phyloP scores from a whole-genome alignment of 2,888 invertebrate genomes.

The Perizoma affinitatum region DNA sequence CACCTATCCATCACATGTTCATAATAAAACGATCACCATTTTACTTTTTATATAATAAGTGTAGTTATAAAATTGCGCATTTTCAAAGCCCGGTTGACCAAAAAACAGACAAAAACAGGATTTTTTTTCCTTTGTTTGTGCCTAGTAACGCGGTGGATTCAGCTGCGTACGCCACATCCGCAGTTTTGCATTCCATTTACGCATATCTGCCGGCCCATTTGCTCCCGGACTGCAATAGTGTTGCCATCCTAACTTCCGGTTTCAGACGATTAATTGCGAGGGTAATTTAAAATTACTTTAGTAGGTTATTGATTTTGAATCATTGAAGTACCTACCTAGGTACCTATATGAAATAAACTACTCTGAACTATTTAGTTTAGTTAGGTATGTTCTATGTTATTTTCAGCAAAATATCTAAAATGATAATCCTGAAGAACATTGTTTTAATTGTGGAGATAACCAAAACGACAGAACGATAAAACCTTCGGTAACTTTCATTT shows the following conservation, averaged over 20 bases:
- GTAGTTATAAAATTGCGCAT: slow-evolving; percentile 17
- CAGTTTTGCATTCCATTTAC: slow-evolving; percentile 63
- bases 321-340: too few relatives aligned
- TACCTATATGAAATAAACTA: too few relatives aligned
- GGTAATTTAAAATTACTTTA: neutral
- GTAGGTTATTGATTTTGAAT: too few relatives aligned
- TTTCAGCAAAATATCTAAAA: neutral
- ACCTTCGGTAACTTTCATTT: neutral
- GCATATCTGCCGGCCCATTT: slow-evolving; percentile 57
- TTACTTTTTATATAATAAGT: neutral
- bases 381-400: too few relatives aligned
- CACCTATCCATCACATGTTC: too few relatives aligned
- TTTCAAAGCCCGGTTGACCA: slow-evolving; percentile 24
- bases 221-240: slow-evolving; percentile 26
- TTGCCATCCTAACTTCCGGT: slow-evolving; percentile 28
- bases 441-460: neutral
- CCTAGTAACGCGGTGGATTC: slow-evolving; percentile 35
- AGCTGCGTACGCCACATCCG: slow-evolving; percentile 47
- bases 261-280: slow-evolving; percentile 13
- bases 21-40: too few relatives aligned
- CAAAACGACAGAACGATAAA: neutral
- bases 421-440: neutral
- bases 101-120: slow-evolving; percentile 31
- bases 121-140: slow-evolving; percentile 37
- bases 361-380: too few relatives aligned